A percentile compares a stretch with the other conserved stretches of the same genome.
Conservation (phyloP, 2,113 vertebrate genomes). For the Mungos mungo region DNA sequence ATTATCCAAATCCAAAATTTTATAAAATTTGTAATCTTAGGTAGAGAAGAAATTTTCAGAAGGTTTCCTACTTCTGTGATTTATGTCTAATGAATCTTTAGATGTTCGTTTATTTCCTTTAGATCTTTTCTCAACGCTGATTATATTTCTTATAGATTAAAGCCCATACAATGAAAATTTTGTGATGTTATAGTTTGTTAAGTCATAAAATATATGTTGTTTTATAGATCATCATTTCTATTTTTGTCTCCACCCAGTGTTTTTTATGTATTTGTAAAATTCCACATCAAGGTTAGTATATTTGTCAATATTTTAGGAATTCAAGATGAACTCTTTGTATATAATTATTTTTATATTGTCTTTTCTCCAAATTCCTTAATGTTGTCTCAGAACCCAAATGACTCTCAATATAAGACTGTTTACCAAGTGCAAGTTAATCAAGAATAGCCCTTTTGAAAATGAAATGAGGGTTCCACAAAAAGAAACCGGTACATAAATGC, state of each 20-base stretch:
- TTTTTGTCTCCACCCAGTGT: not conserved
- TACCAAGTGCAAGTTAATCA: constrained; percentile 24
- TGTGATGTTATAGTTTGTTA: not conserved
- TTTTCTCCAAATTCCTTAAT: not conserved
- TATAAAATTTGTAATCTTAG: not conserved
- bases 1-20: not conserved
- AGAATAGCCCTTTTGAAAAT: not conserved
- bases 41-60: not conserved
- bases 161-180: not conserved
- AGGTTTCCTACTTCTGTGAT: not conserved
- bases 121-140: not conserved
- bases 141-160: constrained; percentile 8
- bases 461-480: not conserved
- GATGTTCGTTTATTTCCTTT: not conserved
- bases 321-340: not conserved
- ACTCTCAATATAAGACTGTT: not conserved
- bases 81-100: not conserved
- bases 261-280: not conserved
- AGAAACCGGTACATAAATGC: not conserved
- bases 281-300: not conserved
- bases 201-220: not conserved
- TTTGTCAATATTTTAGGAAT: not conserved
- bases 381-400: not conserved
- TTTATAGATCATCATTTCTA: not conserved
- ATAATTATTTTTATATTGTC: not conserved